phyloP scores from a whole-genome alignment of 1,140 invertebrate genomes.

The Maniola jurtina region DNA sequence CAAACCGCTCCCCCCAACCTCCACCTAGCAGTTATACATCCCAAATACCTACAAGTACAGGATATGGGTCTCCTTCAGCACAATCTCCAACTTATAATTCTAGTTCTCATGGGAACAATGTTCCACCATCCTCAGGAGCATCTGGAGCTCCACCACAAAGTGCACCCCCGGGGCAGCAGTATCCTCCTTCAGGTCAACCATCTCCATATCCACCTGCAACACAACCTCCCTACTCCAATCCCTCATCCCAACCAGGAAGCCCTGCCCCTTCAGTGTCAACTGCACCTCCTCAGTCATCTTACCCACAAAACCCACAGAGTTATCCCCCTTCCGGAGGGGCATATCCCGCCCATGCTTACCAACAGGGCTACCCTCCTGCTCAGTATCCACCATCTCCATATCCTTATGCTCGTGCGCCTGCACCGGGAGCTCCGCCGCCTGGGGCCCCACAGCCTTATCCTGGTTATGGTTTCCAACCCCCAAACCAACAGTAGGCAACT shows the following conservation, averaged over 20 bases:
- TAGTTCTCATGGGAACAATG: constrained; percentile 69
- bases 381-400: constrained; percentile 75
- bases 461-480: constrained; percentile 76
- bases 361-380: constrained; percentile 73
- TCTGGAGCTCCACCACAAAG: constrained; percentile 52
- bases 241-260: constrained; percentile 74
- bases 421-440: constrained; percentile 73
- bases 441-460: constrained; percentile 71
- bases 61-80: constrained; percentile 74
- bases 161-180: constrained; percentile 61
- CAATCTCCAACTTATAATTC: constrained; percentile 75
- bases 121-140: constrained; percentile 57
- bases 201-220: constrained; percentile 69
- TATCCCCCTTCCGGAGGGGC: constrained; percentile 69
- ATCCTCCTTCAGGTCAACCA: constrained; percentile 67
- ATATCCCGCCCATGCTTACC: constrained; percentile 75
- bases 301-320: constrained; percentile 65
- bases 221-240: constrained; percentile 76
- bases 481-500: constrained; percentile 63
- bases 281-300: constrained; percentile 64
- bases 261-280: constrained; percentile 71
- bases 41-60: constrained; percentile 65
- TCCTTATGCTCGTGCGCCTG: constrained; percentile 72
- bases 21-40: constrained; percentile 65
- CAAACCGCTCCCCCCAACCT: constrained; percentile 75